Conservation (phyloP, 2,113 vertebrate genomes). For the Panthera uncia region DNA sequence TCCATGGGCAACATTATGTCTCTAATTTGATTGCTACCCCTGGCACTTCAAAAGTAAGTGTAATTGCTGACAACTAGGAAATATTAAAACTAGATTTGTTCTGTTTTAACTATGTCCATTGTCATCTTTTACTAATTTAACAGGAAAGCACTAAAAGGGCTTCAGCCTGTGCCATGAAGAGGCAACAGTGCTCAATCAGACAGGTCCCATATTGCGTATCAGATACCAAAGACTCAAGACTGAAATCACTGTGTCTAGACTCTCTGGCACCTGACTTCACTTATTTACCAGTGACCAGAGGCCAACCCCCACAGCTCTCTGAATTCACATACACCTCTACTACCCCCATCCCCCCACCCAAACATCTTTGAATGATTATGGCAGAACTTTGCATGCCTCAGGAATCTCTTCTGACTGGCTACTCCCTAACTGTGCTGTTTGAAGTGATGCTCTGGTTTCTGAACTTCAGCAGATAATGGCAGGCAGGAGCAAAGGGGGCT, state of each 20-base stretch:
- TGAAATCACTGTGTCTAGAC: constrained; percentile 99
- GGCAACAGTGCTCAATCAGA: constrained; percentile 92
- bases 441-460: constrained; percentile 91
- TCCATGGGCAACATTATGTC: constrained; percentile 82
- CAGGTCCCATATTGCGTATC: constrained; percentile 95
- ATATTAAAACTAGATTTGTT: constrained; percentile 89
- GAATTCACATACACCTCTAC: constrained; percentile 84
- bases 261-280: constrained; percentile 99
- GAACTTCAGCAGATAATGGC: constrained; percentile 89
- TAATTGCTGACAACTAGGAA: constrained; percentile 89
- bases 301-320: constrained; percentile 88
- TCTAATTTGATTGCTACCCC: constrained; percentile 86
- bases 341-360: constrained; percentile 77
- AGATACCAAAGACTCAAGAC: constrained; percentile 94
- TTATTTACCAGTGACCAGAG: constrained; percentile 97
- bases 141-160: constrained; percentile 92
- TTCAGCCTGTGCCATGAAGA: constrained; percentile 88
- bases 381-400: constrained; percentile 86
- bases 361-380: constrained; percentile 94
- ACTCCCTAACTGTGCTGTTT: constrained; percentile 87
- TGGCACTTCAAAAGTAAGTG: constrained; percentile 86
- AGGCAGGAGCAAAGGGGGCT: constrained; percentile 88
- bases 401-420: constrained; percentile 87
- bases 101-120: constrained; percentile 86
- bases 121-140: constrained; percentile 92